A percentile compares a stretch with the other conserved stretches of the same genome.
phyloP scores from a whole-genome alignment of 2,888 invertebrate species.

The Tinea trinotella region DNA sequence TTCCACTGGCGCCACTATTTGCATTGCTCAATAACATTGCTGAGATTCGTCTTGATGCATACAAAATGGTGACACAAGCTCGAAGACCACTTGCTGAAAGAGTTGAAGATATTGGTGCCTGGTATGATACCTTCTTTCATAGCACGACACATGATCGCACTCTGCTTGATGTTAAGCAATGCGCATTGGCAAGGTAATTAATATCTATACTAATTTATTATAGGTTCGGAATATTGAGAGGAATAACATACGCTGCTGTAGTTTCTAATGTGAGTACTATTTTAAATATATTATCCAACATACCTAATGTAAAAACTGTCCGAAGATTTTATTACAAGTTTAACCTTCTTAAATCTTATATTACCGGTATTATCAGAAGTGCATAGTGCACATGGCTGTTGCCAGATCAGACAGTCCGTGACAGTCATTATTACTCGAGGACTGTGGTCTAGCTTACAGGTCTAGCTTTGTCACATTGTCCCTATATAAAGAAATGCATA shows the following conservation, averaged over 20 bases:
- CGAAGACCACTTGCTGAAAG: conserved; percentile 90
- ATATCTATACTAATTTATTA: background rate
- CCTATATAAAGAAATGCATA: too few relatives aligned
- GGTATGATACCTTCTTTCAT: conserved; percentile 62
- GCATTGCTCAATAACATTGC: conserved; percentile 96
- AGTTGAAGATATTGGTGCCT: conserved; percentile 93
- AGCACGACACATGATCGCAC: too few relatives aligned
- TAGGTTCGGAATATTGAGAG: conserved; percentile 89
- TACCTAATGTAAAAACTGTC: too few relatives aligned
- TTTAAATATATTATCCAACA: background rate
- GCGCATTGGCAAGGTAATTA: background rate
- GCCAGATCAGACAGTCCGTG: too few relatives aligned
- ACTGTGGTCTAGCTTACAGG: too few relatives aligned
- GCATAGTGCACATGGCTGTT: too few relatives aligned
- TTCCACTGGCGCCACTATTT: conserved; percentile 95
- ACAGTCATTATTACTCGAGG: too few relatives aligned
- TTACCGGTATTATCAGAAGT: too few relatives aligned
- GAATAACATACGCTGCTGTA: conserved; percentile 89
- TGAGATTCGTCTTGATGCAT: conserved; percentile 95
- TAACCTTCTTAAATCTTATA: too few relatives aligned
- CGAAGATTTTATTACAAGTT: too few relatives aligned
- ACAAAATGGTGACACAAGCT: conserved; percentile 97
- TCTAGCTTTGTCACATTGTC: too few relatives aligned
- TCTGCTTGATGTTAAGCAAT: background rate
- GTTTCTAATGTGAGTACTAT: conserved; percentile 57